These are phyloP conservation scores for Scaptomyza caliginosa DNA, from an alignment of 2,888 invertebrate genomes.

Conservation along the genomic window DNA sequence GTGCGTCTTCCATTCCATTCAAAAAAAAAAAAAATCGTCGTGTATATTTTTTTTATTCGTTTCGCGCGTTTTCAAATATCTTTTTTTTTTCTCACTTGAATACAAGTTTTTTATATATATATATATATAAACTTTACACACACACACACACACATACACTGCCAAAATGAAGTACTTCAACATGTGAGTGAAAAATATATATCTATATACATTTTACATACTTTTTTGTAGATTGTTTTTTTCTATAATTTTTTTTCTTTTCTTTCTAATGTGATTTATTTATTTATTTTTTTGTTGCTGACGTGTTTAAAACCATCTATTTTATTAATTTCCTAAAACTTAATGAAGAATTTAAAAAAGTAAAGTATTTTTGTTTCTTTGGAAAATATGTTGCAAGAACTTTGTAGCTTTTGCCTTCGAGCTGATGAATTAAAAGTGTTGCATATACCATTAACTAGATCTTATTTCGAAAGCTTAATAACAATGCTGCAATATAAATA, in stretches of 20 bases:
- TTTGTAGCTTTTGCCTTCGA: neutral
- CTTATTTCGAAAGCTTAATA: no score
- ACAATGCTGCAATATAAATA: no score
- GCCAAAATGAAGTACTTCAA: conserved; percentile 81
- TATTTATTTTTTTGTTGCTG: conserved; percentile 25
- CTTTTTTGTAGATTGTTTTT: conserved; percentile 9
- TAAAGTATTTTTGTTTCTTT: neutral
- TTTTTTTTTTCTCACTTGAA: conserved; percentile 44
- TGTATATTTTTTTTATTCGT: conserved; percentile 35
- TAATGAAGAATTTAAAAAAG: neutral
- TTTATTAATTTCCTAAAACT: neutral
- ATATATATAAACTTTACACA: conserved; percentile 12
- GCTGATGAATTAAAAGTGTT: neutral
- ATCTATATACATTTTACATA: conserved; percentile 13
- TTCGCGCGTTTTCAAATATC: conserved; percentile 51
- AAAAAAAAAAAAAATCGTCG: conserved; percentile 17
- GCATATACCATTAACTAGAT: neutral
- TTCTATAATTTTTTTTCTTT: conserved; percentile 3
- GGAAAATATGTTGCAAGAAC: neutral
- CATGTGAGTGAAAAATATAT: conserved; percentile 74
- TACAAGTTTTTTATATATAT: conserved; percentile 33
- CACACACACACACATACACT: conserved; percentile 24
- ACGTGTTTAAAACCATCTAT: conserved; percentile 34
- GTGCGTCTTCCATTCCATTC: conserved; percentile 28
- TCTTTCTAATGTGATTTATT: conserved; percentile 14